Base-by-base conservation (phyloP, 1,140 invertebrate species). In the Mamestra configurata region DNA sequence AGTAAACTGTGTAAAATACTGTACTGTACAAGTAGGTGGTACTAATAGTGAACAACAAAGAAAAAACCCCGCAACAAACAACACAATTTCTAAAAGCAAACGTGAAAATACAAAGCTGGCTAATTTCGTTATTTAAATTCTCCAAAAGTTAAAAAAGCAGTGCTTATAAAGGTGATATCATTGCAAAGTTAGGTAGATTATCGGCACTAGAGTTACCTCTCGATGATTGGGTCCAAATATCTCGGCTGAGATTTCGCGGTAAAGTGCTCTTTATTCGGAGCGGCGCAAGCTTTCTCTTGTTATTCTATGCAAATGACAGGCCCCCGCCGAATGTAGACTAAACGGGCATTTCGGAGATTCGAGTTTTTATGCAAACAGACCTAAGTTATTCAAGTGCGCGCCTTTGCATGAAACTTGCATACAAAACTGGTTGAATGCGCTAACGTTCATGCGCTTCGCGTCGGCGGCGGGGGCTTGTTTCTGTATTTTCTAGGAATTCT, bases 261-360 rank as follows among this genome's bases (percentile, higher is more conserved):
- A 15, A 82, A 88, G 86, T 81, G 90, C 90, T 88, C 88, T 86
- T 82, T 82, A 83, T 82, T 86, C 85, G 72, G 81, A 77, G 66
- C 82, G 79, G 84, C 82, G 82, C 81, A 81, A 86, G 84, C 75
- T 82, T 82, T 86, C 86, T 80, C 90, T 92, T 94, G 93, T 93
- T 94, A 93, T 94, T 94, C 88, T 94, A 94, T 94, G 93, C 90
- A 93, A 94, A 94, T 94, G 61, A 80, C 66, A 82, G 88, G 68
- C 81, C 85, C 82, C 78, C 76, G 82, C 86, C 86, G 86, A 87
- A 89, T 89, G 87, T 85, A 85, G 86, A 81, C 86, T 90, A 90
- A 92, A 88, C 91, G 90, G 87, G 84, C 86, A 85, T 89, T 93
- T 92, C 78, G 84, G 83, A 89, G 89, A 93, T 89, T 88, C 87